These are phyloP conservation scores for Centrocercus urophasianus DNA, from an alignment of 2,113 vertebrate genomes.

Conservation along the genomic window DNA sequence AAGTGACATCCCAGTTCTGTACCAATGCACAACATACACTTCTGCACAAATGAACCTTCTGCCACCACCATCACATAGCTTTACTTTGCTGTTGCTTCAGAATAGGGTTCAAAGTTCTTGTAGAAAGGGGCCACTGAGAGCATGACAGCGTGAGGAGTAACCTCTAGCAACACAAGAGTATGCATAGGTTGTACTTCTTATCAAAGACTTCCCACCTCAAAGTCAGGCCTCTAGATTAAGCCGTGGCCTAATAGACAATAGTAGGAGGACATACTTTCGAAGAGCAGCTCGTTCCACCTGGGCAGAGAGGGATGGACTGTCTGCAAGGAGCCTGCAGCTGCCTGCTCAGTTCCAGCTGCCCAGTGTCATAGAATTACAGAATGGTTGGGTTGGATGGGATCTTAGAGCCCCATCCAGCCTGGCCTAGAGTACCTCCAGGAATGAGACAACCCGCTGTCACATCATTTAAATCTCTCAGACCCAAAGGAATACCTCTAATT, in stretches of 20 bases:
- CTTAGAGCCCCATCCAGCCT: no score
- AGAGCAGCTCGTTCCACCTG: not conserved
- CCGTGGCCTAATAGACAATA: rapidly evolving
- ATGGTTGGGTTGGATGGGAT: no score
- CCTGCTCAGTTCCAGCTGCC: not conserved
- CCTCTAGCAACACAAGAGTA: not conserved
- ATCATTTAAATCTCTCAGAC: not conserved
- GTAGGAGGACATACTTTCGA: not conserved
- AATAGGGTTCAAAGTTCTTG: not conserved
- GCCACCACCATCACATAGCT: not conserved
- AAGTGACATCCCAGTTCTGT: not conserved
- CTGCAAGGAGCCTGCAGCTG: not conserved
- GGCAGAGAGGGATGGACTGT: not conserved
- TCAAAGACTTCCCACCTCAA: not conserved
- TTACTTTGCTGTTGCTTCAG: not conserved
- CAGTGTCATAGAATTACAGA: no score
- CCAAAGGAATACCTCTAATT: not conserved
- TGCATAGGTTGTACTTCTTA: not conserved
- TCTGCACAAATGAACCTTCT: not conserved
- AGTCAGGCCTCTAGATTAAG: not conserved
- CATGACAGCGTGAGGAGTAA: not conserved
- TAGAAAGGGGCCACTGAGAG: not conserved
- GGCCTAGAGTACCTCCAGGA: no score
- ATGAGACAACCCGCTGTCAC: not conserved
- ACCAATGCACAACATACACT: not conserved